A percentile compares a stretch with the other conserved stretches of the same genome.
phyloP scores from a whole-genome alignment of 2,888 invertebrate species.

The Seira musarum region DNA sequence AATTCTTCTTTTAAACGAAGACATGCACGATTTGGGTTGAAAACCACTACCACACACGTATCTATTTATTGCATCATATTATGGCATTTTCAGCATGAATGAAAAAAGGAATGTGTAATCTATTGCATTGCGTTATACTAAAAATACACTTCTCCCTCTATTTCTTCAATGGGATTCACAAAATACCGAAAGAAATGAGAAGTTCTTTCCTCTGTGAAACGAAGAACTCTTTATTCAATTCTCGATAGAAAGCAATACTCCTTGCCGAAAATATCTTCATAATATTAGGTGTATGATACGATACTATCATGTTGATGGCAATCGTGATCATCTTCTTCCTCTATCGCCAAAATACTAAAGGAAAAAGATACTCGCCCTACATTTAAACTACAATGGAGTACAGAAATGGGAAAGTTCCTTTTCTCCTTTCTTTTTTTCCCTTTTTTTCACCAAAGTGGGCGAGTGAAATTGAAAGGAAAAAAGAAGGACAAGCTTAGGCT shows the following conservation, averaged over 20 bases:
- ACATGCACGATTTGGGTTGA: background rate
- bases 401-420: slow-evolving; percentile 5
- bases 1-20: slow-evolving; percentile 16
- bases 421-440: background rate
- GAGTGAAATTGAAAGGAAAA: slow-evolving; percentile 21
- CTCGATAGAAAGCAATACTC: slow-evolving; percentile 5
- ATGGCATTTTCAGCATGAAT: slow-evolving; percentile 13
- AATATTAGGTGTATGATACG: slow-evolving; percentile 10
- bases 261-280: slow-evolving; percentile 4
- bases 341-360: background rate
- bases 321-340: background rate
- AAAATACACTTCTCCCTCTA: background rate
- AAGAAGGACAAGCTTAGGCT: background rate
- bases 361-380: slow-evolving; percentile 11
- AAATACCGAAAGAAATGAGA: slow-evolving; percentile 1
- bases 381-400: slow-evolving; percentile 14
- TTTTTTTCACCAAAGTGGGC: background rate
- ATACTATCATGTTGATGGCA: background rate
- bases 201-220: background rate
- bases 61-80: slow-evolving; percentile 22
- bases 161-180: background rate
- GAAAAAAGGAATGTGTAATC: slow-evolving; percentile 8
- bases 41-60: slow-evolving; percentile 9
- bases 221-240: background rate
- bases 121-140: background rate